Evolutionary conservation across 2,888 invertebrate species (phyloP).

Genomic region (Epicampocera succincta): DNA sequence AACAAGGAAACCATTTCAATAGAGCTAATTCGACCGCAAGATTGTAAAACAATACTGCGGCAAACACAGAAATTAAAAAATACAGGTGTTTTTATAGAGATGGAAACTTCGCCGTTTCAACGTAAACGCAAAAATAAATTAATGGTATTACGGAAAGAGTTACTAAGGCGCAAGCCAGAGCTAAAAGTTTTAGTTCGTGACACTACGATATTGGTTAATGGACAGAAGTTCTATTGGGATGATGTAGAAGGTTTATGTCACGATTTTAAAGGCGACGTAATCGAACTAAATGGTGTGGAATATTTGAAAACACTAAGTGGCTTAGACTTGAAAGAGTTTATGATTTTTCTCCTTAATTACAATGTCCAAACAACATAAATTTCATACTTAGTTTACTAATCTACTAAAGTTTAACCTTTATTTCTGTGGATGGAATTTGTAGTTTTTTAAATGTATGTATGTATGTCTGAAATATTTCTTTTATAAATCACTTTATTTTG

Average conservation of each 20-base stretch:
- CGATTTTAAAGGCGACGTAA: conserved; percentile 42
- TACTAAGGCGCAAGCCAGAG: conserved; percentile 67
- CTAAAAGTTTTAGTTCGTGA: conserved; percentile 68
- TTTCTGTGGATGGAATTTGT: too few relatives aligned
- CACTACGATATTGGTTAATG: conserved; percentile 64
- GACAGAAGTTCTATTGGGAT: conserved; percentile 71
- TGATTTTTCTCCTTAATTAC: conserved; percentile 70
- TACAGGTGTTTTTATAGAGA: conserved; percentile 70
- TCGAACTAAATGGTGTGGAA: conserved; percentile 57
- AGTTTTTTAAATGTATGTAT: too few relatives aligned
- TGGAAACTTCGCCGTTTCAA: conserved; percentile 66
- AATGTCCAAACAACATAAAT: conserved; percentile 59
- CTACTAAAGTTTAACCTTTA: too few relatives aligned
- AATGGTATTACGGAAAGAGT: conserved; percentile 70
- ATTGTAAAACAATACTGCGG: conserved; percentile 65
- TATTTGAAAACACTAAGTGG: conserved; percentile 62
- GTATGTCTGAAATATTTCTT: too few relatives aligned
- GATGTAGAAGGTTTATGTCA: conserved; percentile 69
- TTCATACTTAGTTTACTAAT: not conserved
- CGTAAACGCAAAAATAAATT: conserved; percentile 70
- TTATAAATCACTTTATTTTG: too few relatives aligned
- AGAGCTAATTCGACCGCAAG: conserved; percentile 59
- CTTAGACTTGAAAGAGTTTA: conserved; percentile 70
- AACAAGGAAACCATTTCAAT: conserved; percentile 61
- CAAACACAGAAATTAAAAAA: conserved; percentile 68